Percentiles rank a stretch among this genome's conserved stretches.
Conservation (phyloP, 2,888 invertebrate species). For the Lepas anatifera region DNA sequence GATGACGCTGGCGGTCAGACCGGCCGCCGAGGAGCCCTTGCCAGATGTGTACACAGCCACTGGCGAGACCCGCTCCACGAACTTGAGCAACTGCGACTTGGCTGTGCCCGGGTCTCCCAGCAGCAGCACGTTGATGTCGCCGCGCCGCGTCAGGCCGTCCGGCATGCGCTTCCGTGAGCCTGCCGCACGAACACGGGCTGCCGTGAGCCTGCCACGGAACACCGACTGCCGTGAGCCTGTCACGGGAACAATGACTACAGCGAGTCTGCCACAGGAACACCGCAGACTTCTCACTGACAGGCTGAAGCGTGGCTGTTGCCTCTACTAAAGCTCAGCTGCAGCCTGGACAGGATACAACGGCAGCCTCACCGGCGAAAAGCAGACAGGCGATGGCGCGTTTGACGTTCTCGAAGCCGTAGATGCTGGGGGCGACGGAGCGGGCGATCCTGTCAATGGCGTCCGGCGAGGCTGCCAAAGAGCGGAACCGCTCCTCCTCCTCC, state of each 20-base stretch:
- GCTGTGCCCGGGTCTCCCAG: constrained; percentile 98
- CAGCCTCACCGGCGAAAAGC: constrained; percentile 70
- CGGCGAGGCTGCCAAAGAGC: constrained; percentile 67
- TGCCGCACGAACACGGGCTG: no score
- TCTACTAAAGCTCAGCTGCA: no score
- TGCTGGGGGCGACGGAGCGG: constrained; percentile 89
- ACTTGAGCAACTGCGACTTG: constrained; percentile 95
- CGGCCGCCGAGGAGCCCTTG: constrained; percentile 99
- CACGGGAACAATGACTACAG: no score
- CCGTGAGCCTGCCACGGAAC: no score
- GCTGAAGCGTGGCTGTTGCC: no score
- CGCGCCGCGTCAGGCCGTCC: constrained; percentile 87
- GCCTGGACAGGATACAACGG: no score
- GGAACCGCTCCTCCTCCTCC: constrained; percentile 70
- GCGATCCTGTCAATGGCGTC: constrained; percentile 81
- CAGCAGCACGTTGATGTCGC: constrained; percentile 89
- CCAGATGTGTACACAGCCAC: constrained; percentile 96
- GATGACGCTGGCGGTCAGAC: constrained; percentile 93
- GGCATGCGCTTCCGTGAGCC: constrained; percentile 73
- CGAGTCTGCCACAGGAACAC: no score
- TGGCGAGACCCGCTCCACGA: constrained; percentile 88
- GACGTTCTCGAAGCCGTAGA: constrained; percentile 85
- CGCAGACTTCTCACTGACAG: no score
- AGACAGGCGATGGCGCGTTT: constrained; percentile 94
- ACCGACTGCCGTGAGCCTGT: no score